Evolutionary conservation across 2,797 vertebrate species (phyloP).

Genomic region (Etheostoma nigrum): DNA sequence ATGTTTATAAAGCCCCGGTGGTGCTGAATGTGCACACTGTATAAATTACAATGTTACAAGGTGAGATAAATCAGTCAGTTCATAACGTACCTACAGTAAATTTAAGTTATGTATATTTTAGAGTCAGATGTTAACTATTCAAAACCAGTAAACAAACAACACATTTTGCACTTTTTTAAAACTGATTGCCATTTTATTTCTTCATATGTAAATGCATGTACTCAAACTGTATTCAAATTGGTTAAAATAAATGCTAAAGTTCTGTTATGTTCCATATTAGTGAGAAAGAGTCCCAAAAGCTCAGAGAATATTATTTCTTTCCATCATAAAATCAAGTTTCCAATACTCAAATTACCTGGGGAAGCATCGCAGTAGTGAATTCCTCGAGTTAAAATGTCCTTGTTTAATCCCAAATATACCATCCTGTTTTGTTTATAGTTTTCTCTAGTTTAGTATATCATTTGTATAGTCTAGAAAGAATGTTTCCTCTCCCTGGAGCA

Average conservation of each 20-base stretch:
- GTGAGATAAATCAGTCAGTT: not conserved
- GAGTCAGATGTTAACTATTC: not conserved
- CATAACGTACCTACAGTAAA: not conserved
- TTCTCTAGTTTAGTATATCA: not conserved
- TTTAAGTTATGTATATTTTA: not conserved
- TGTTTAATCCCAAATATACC: slow-evolving; percentile 20
- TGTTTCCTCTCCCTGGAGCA: slow-evolving; percentile 17
- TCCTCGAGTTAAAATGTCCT: slow-evolving; percentile 31
- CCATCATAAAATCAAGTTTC: slow-evolving; percentile 30
- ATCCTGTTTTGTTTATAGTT: not conserved
- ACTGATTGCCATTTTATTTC: not conserved
- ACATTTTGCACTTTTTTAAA: not conserved
- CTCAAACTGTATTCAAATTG: not conserved
- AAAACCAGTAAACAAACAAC: slow-evolving; percentile 3
- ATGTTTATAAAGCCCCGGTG: not conserved
- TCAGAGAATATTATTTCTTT: slow-evolving; percentile 5
- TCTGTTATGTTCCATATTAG: not conserved
- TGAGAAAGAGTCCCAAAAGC: not conserved
- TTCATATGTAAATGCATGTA: not conserved
- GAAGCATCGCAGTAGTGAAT: slow-evolving; percentile 71
- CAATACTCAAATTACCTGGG: slow-evolving; percentile 67
- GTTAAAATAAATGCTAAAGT: slow-evolving; percentile 6
- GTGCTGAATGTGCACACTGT: not conserved
- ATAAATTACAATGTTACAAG: not conserved
- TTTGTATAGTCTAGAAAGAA: not conserved